Evolutionary conservation across 1,140 invertebrate species (phyloP), one percentile per base, ranked within the genome.

Genomic region (Drosophila nannoptera): DNA sequence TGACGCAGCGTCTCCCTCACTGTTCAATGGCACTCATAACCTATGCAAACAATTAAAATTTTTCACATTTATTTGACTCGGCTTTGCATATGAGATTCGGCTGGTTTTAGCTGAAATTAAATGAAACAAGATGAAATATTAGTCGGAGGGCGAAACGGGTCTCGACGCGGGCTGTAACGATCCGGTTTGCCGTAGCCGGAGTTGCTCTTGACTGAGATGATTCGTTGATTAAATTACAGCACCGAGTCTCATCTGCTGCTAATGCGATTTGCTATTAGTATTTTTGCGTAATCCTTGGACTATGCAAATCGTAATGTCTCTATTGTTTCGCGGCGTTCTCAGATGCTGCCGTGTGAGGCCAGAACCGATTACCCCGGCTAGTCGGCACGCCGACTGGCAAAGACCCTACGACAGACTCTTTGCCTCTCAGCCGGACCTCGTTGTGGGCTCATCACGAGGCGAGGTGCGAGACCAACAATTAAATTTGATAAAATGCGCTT

Each of bases 11-110:
- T 69, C 61, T 14, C 40, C 67, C 36, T 86, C 81, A 49, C 49
- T 68, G 43, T 73, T 69, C 4, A 82, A 68, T 22, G 66, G 66
- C 75, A 55, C 77, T 87, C 78, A 87, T 87, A 36, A 87, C 75
- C 75, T 46, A 87, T 64, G 76, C 75, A 87, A 69, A 82, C 69
- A 22, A 83, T 16, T 35, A 87, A 43, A 54, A 87, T 16, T 68
- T 82, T 87, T 83, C 82, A 87, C 82, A 87, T 87, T 70, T 86
- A 68, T 52, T 56, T n/a, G 32, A 54, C 53, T 77, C 50, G 65
- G 58, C 69, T 80, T 69, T 52, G 69, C 69, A 14, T 43, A 52
- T 35, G 11, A 45, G 69, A 52, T 53, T 82, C 46, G 55, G 7
- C 60, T 52, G 48, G 3, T 62, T 68, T 7, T 14, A 53, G 61